A percentile compares a stretch with the other conserved stretches of the same genome.
Conservation (phyloP, 2,113 vertebrate species). For the Catharus bicknelli region DNA sequence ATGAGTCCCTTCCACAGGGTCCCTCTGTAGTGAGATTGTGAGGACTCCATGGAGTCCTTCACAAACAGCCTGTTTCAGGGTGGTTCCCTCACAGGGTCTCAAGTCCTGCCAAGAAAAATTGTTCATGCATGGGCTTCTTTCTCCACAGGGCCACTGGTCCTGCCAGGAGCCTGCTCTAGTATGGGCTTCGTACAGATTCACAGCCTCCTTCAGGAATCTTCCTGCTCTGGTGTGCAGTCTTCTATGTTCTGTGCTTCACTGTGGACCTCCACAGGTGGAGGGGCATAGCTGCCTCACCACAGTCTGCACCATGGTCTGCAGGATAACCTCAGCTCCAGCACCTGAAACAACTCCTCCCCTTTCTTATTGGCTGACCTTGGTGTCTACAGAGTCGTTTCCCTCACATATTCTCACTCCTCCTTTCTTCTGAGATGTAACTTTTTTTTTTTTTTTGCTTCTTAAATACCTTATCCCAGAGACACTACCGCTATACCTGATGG, state of each 20-base stretch:
- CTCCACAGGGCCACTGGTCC: background rate
- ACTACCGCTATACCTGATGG: too few species aligned
- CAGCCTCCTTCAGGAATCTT: background rate
- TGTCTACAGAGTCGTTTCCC: background rate
- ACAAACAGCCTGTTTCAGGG: background rate
- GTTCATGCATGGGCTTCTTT: background rate
- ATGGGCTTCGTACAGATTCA: background rate
- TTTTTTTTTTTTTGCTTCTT: background rate
- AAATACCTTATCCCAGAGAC: background rate
- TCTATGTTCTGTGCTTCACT: background rate
- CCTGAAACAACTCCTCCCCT: rapidly evolving
- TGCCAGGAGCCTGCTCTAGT: background rate
- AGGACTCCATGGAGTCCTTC: background rate
- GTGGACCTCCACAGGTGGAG: background rate
- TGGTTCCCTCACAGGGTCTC: too few species aligned
- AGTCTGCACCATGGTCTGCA: background rate
- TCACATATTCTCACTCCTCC: background rate
- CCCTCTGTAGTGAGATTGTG: too few species aligned
- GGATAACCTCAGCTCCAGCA: background rate
- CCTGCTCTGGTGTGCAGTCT: background rate
- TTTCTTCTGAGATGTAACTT: background rate
- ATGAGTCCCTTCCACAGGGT: background rate
- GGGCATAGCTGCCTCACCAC: background rate
- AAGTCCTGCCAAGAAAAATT: background rate
- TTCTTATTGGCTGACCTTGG: background rate